Base-by-base conservation (phyloP, 2,113 vertebrate species). In the Lasiurus cinereus region DNA sequence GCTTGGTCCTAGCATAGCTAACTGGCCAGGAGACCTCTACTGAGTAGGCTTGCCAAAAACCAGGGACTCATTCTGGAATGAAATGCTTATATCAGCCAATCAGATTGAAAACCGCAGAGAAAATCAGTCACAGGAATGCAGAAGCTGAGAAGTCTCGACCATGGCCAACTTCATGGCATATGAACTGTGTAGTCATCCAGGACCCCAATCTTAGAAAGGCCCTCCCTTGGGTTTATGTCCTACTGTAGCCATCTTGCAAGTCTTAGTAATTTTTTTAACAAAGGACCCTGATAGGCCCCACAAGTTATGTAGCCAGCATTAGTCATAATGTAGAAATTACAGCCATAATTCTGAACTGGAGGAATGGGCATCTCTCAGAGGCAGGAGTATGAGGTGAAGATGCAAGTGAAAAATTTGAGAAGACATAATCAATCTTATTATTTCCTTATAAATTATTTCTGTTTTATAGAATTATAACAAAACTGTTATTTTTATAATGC, bases 381-480 rank as follows among this genome's bases (percentile, higher is more conserved):
- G 14, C 46, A 8, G 39, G 1, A 0, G 2, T n/a, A 2, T 46
- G 8, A 24, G 22, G 2, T 36, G 6, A 62, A 39, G 36, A 52
- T 5, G 9, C 62, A 82, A 79, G 8, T 54, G 33, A 54, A 73
- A 90, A 93, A 29, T 52, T 62, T 88, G 73, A 64, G 54, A 84
- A 33, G 6, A 76, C 8, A 33, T 21, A 67, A 72, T 74, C 2
- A 31, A 21, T 46, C 76, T 70, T 76, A 12, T 72, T 9, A 64
- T 43, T 83, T 77, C 52, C 29, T 52, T 33, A 36, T 33, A 33
- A 69, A 69, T 69, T 56, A 46, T 50, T 88, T 91, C 80, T 36
- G 74, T 92, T 86, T 94, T 56, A 70, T 79, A 54, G 85, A 96
- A 85, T 62, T 78, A 73, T 27, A 87, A 66, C 14, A 36, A 77